Evolutionary conservation across 1,140 invertebrate genomes (phyloP), one percentile per base, ranked within the genome.

Genomic region (Leptestheria dahalacensis): DNA sequence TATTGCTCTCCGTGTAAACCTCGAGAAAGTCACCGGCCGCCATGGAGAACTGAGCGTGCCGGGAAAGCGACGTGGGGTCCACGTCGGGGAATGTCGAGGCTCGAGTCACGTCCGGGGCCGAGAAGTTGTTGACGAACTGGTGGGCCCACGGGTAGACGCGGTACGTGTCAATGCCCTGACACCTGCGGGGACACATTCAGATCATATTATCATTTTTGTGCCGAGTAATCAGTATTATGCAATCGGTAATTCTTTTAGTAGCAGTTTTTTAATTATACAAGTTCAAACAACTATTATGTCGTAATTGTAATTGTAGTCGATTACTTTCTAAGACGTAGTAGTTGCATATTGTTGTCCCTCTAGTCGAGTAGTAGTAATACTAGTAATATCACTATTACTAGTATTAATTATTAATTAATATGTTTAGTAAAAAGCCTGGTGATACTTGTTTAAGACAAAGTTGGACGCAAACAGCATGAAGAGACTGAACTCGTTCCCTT

Each of bases 381-480:
- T n/a, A n/a, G n/a, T n/a, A n/a, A n/a, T n/a, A n/a, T n/a, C n/a
- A n/a, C n/a, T n/a, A n/a, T n/a, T n/a, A n/a, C n/a, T n/a, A n/a
- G n/a, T 61, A 61, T 20, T 21, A 24, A 25, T 1, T 47, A 12
- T 24, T 21, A 15, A 1, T 24, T 25, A 12, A 50, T 54, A 59
- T 48, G 21, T 11, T 24, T 11, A 53, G 25, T 52, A 24, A 28
- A 9, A 25, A 56, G 21, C 3, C 20, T n/a, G n/a, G n/a, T n/a
- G n/a, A 2, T 67, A 93, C 79, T 85, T 84, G 73, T 97, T 97
- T 15, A 97, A 75, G 51, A 97, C 83, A 74, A 94, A 97, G 73
- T 95, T 92, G 23, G 93, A 95, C 1, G 91, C 87, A 66, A 98
- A 88, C 1, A 98, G 74, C 95, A 99, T 98, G 69, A 94, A 97